Base-by-base conservation (phyloP, 2,888 invertebrate species). In the Cantharis rustica region DNA sequence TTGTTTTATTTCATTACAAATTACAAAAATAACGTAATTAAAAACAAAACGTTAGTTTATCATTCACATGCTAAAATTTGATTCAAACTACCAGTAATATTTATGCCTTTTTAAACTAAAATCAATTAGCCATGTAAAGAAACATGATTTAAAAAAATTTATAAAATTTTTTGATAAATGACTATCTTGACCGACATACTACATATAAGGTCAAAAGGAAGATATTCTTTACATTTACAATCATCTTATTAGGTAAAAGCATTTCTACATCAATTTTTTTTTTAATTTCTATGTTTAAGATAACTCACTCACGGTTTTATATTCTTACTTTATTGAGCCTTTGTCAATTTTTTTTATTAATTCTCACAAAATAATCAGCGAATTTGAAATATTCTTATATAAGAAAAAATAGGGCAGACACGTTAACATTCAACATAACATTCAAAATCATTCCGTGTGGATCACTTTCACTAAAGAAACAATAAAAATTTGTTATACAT, bases 221-320 rank as follows among this genome's bases (percentile, higher is more conserved):
- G 68, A 68, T 73, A 71, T 73, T 74, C 73, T 71, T 68, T 77
- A 71, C 74, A 64, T 70, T 66, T 69, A 23, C 73, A 31, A 61
- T 74, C 31, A 75, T 75, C 77, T 68, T 73, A 77, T 71, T 77
- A 76, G 73, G 75, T 70, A 66, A 76, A 76, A 73, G 70, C 73
- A 70, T 76, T 76, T 73, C 76, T 63, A 66, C 20, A 27, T 20
- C 17, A 11, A 61, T 47, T 47, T 47, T 47, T 47, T n/a, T 47
- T 47, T 47, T 7, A n/a, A 47, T 47, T 47, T 47, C 47, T 47
- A 47, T 47, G 47, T 47, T 47, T 7, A 47, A 47, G 47, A 47
- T n/a, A 47, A 47, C 47, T 47, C 47, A 47, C 47, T 47, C n/a
- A 9, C 47, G 47, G n/a, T 47, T 47, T 47, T 47, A 47, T 47